Base-by-base conservation (phyloP, 2,113 vertebrate genomes). In the Calypte anna region DNA sequence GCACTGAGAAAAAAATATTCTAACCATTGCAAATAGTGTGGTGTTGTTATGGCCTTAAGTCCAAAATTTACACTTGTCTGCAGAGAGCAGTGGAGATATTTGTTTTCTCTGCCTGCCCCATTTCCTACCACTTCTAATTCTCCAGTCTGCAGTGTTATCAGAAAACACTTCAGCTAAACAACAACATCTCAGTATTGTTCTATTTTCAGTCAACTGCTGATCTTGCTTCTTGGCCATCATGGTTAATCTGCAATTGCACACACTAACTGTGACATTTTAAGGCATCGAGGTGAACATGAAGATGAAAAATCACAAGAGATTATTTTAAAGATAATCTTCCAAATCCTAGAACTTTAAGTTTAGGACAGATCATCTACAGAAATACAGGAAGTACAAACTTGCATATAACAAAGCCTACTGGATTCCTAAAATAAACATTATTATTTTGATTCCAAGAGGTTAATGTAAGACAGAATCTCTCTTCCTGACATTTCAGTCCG, bases 201-300 rank as follows among this genome's bases (percentile, higher is more conserved):
- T 66, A 21, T 78, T 90, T 97, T 89, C 63, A 83, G 31, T 77
- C n/a, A 75, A 64, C 84, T 84, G 24, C 66, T 72, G n/a, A 48
- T 36, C 50, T 85, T 63, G 12, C 59, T 85, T 78, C 78, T 40
- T 31, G 51, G 46, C 38, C 55, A 61, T 31, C 57, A 25, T 30
- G 14, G 48, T 91, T 86, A 64, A 78, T 62, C 61, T 77, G 44
- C n/a, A 31, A 64, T 10, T 5, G 44, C 33, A 86, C 88, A 83
- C 76, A 86, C 6, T 50, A 91, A 64, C 53, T 44, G 46, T 13
- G 36, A 53, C 36, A 64, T 81, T 82, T 74, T 28, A 77, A 81
- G 43, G 51, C 67, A 68, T 0, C n/a, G 36, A 86, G n/a, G 72
- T 14, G 44, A 87, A 63, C 19, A 30, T 43, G 15, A 96, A 81